phyloP scores from a whole-genome alignment of 2,797 vertebrate genomes.

The Margarornis squamiger region DNA sequence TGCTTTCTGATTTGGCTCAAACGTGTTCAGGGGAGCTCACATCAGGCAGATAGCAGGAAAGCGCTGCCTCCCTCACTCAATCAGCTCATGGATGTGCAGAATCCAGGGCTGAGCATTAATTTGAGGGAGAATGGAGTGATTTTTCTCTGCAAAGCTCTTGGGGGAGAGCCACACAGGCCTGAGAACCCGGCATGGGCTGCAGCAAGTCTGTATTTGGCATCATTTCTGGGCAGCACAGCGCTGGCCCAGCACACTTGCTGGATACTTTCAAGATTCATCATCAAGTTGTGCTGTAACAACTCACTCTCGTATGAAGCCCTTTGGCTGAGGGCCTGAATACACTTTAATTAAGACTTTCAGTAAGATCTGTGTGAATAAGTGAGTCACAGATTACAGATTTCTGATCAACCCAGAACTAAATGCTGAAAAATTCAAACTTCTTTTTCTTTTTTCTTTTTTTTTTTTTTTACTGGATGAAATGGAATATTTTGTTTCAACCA shows the following conservation, averaged over 20 bases:
- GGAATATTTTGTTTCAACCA: neutral
- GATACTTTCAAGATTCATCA: slow-evolving; percentile 46
- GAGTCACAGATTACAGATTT: neutral
- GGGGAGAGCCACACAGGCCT: neutral
- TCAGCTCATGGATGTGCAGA: neutral
- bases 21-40: neutral
- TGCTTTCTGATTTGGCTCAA: neutral
- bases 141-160: neutral
- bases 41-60: neutral
- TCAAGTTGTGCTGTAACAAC: neutral
- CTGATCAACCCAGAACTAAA: neutral
- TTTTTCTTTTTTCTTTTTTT: neutral
- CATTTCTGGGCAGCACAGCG: neutral
- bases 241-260: neutral
- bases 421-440: neutral
- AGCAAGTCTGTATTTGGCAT: slow-evolving; percentile 23
- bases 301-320: neutral
- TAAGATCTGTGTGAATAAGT: neutral
- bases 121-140: neutral
- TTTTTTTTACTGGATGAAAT: neutral
- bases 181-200: neutral
- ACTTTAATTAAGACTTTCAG: neutral
- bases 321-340: neutral
- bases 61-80: fast-evolving
- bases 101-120: neutral